Conservation (phyloP, 2,797 vertebrate genomes). For the Mormyrus proboscirostris region DNA sequence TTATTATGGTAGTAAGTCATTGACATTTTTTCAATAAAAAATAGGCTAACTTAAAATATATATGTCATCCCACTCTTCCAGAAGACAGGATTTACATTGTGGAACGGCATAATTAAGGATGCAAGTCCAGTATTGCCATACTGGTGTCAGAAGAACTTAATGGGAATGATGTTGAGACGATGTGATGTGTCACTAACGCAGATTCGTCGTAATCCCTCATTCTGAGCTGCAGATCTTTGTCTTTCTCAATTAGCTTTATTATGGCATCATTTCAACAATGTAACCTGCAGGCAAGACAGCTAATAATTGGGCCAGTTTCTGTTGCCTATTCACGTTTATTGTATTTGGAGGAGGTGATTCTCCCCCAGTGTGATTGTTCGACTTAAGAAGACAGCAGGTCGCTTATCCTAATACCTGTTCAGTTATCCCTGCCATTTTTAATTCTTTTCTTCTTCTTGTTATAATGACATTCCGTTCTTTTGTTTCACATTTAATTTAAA, state of each 20-base stretch:
- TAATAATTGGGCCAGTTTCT: neutral
- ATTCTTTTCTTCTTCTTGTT: neutral
- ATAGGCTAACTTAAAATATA: neutral
- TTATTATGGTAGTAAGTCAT: neutral
- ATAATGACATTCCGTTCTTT: neutral
- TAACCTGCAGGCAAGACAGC: slow-evolving; percentile 1
- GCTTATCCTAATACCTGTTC: too few species aligned
- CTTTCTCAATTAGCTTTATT: neutral
- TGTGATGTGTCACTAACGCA: neutral
- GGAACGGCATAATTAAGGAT: neutral
- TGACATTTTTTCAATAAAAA: neutral
- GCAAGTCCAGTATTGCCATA: neutral
- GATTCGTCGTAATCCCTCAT: neutral
- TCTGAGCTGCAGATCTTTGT: neutral
- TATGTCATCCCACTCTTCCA: neutral
- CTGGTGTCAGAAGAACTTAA: neutral
- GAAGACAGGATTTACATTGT: neutral
- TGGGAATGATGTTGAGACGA: neutral
- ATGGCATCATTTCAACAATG: neutral
- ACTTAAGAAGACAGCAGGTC: neutral
- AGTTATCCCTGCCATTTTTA: neutral
- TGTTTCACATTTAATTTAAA: neutral
- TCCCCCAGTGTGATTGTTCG: neutral
- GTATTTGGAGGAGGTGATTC: neutral
- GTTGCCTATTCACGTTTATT: neutral